phyloP scores from a whole-genome alignment of 2,888 invertebrate genomes.

The Taenaris catops region DNA sequence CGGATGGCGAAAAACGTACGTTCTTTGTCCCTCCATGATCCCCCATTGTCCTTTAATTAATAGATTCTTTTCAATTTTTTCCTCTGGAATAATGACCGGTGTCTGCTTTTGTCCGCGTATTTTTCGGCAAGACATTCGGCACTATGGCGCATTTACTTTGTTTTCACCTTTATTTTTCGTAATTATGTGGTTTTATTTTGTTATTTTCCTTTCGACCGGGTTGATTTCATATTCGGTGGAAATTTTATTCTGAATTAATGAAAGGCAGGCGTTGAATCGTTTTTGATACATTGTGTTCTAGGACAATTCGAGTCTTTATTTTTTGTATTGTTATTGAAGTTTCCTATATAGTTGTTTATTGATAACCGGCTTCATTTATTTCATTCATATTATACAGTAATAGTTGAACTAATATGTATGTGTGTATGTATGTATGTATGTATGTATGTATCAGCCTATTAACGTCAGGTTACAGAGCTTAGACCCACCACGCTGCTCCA shows the following conservation, averaged over 20 bases:
- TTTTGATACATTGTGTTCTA: no score
- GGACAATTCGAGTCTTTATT: no score
- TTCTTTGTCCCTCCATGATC: slow-evolving; percentile 35
- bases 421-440: no score
- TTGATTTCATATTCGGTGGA: slow-evolving; percentile 6
- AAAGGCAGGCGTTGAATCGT: background rate
- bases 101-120: slow-evolving; percentile 13
- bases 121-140: slow-evolving; percentile 14
- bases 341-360: no score
- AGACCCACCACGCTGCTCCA: no score
- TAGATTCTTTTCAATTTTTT: slow-evolving; percentile 44
- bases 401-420: no score
- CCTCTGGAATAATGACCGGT: slow-evolving; percentile 12
- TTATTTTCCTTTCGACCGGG: slow-evolving; percentile 2
- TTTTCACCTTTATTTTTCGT: slow-evolving; percentile 15
- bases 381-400: no score
- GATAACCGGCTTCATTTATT: no score
- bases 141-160: slow-evolving; percentile 6
- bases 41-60: slow-evolving; percentile 58
- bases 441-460: no score
- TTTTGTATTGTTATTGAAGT: no score
- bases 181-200: slow-evolving; percentile 13
- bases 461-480: no score
- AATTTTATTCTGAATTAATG: background rate
- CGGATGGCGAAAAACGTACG: slow-evolving; percentile 89